Base-by-base conservation (phyloP, 2,113 vertebrate genomes). In the Aegithalos caudatus region DNA sequence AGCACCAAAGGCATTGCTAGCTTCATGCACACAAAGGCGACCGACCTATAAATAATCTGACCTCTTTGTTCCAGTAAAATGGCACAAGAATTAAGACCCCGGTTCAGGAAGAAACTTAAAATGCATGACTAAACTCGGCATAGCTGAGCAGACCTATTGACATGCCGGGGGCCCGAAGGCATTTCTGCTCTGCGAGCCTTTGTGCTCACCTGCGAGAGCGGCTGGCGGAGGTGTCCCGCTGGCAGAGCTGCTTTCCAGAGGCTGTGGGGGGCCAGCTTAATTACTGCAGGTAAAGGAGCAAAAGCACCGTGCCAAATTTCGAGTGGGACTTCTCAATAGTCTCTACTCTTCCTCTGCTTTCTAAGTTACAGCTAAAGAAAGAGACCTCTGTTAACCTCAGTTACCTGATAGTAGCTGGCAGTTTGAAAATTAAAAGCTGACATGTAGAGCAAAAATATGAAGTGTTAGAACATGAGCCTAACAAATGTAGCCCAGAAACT, bases 21-120 rank as follows among this genome's bases (percentile, higher is more conserved):
- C 89, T 80, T 54, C 62, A 29, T 60, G 84, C 88, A 66, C 76
- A 83, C 86, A 91, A 92, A 93, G 87, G 95, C 21, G 42, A 51
- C 74, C 35, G 9, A 50, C 47, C 81, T 88, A 94, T 86, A 95
- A 95, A 91, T 86, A 91, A 51, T 70, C 88, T 38, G 67, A 81
- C 91, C 91, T 78, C 94, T 89, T 89, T 94, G 92, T 89, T 91
- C 86, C 53, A 37, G 65, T 29, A 73, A 94, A 94, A 84, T 27
- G 62, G 92, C 77, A 65, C 48, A 78, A 84, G 86, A 86, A 94
- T 91, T 92, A 94, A 94, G 92, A 88, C 29, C 64, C 86, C 0
- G 1, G 45, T 42, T 88, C 77, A 91, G 86, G 92, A 95, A 95
- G 91, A 74, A 84, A 65, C 61, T 78, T 94, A 31, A 94, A 96